These are phyloP conservation scores for Paraescarpia echinospica DNA, from an alignment of 1,140 invertebrate genomes.

Conservation along the genomic window DNA sequence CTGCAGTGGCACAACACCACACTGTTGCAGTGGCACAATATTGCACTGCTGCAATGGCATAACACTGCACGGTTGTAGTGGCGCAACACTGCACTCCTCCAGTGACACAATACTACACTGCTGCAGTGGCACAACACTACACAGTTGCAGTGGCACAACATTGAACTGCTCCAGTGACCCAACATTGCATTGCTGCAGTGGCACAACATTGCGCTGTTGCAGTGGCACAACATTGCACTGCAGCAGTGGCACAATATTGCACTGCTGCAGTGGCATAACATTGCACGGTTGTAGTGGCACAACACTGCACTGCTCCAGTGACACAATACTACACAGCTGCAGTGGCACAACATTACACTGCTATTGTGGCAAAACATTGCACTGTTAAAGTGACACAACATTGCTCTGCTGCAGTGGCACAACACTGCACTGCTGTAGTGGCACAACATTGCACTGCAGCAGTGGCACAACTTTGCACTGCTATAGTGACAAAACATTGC, in stretches of 20 bases:
- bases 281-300: background rate
- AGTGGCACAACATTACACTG: background rate
- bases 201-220: background rate
- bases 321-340: background rate
- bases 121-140: too few relatives aligned
- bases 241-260: background rate
- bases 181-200: background rate
- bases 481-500: background rate
- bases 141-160: too few relatives aligned
- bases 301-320: background rate
- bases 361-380: background rate
- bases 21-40: too few relatives aligned
- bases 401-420: background rate
- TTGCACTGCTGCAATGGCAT: too few relatives aligned
- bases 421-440: background rate
- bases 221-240: background rate
- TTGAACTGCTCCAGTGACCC: too few relatives aligned
- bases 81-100: too few relatives aligned
- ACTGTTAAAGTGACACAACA: background rate
- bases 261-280: background rate
- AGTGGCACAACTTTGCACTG: background rate
- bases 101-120: too few relatives aligned
- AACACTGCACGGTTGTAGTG: too few relatives aligned
- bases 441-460: background rate
- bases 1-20: too few relatives aligned